A percentile compares a stretch with the other conserved stretches of the same genome.
These are phyloP conservation scores for Andricus curvator DNA, from an alignment of 2,888 invertebrate species.

Conservation along the genomic window DNA sequence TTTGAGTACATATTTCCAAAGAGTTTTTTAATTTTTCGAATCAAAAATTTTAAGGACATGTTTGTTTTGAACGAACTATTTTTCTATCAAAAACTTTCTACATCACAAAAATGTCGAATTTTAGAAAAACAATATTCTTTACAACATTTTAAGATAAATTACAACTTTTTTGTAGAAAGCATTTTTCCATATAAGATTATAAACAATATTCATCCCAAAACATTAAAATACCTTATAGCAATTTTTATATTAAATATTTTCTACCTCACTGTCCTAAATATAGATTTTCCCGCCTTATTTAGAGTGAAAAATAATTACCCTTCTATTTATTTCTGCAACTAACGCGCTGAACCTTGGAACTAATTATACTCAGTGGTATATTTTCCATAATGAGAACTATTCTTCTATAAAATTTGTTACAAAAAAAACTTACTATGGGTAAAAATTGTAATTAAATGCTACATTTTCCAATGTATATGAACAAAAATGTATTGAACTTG, in stretches of 20 bases:
- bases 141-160: no score
- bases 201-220: no score
- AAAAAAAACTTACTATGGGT: neutral
- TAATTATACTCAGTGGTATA: slow-evolving; percentile 10
- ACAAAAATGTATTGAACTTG: neutral
- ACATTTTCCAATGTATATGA: neutral
- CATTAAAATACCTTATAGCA: no score
- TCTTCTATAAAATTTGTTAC: neutral
- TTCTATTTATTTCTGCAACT: slow-evolving; percentile 11
- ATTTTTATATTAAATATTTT: neutral
- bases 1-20: neutral
- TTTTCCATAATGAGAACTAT: no score
- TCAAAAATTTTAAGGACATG: no score
- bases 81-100: no score
- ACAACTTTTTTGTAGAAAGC: no score
- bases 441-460: neutral
- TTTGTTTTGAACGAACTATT: no score
- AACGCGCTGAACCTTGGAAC: slow-evolving; percentile 7
- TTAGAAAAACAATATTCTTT: no score
- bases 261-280: neutral
- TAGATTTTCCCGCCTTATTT: neutral
- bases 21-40: no score
- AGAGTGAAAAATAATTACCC: slow-evolving; percentile 21
- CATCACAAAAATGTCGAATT: no score
- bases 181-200: no score